phyloP scores from a whole-genome alignment of 1,140 invertebrate genomes.

The Sitophilus oryzae region DNA sequence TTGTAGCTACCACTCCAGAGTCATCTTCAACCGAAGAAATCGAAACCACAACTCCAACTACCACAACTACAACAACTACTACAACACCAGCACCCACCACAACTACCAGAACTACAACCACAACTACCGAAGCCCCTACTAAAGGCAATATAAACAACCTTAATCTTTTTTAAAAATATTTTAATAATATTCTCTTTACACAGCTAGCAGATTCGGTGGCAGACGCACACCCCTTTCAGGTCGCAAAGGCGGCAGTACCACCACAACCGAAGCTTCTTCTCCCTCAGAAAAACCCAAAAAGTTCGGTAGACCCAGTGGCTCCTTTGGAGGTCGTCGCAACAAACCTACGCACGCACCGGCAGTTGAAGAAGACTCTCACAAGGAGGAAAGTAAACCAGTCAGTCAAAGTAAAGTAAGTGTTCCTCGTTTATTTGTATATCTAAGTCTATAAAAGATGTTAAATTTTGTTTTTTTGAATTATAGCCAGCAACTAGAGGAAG shows the following conservation, averaged over 20 bases:
- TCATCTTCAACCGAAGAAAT: conserved; percentile 36
- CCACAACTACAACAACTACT: conserved; percentile 51
- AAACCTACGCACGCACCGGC: conserved; percentile 35
- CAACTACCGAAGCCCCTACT: conserved; percentile 41
- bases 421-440: conserved; percentile 1
- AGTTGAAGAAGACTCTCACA: conserved; percentile 39
- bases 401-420: conserved; percentile 33
- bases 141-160: conserved; percentile 11
- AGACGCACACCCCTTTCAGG: conserved; percentile 18
- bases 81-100: conserved; percentile 49
- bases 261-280: conserved; percentile 27
- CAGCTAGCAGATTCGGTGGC: conserved; percentile 37
- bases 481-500: conserved; percentile 25
- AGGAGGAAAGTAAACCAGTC: conserved; percentile 46
- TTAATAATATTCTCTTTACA: background rate
- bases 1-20: conserved; percentile 37
- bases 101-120: conserved; percentile 48
- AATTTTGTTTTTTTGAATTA: conserved; percentile 1
- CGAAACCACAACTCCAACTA: conserved; percentile 50
- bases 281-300: conserved; percentile 34
- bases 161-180: too few species aligned
- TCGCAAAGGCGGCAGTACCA: conserved; percentile 15
- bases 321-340: conserved; percentile 30
- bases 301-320: conserved; percentile 36
- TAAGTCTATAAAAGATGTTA: conserved; percentile 5